Base-by-base conservation (phyloP, 2,888 invertebrate genomes). In the Noctua fimbriata region DNA sequence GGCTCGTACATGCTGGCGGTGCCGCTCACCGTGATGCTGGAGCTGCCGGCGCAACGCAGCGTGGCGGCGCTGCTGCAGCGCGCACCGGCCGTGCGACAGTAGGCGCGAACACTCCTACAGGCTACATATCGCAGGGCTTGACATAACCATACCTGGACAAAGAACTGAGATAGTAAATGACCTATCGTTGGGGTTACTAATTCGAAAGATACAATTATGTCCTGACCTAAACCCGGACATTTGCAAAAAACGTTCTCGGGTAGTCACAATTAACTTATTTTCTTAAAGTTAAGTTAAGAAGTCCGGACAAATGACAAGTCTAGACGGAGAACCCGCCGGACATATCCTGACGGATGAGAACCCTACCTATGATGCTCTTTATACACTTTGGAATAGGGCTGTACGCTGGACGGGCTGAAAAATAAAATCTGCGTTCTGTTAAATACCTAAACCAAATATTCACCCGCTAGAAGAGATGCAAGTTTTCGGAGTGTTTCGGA, bases 1-100 rank as follows among this genome's bases (percentile, higher is more conserved):
- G 73, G 76, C 55, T 89, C 91, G 10, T 91, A 90, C 78, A 0
- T 85, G 16, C 36, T 88, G 41, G 91, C 90, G 0, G 21, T 93
- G 4, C 93, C 93, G 0, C 88, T 93, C 32, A 92, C 92, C 0
- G 52, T 92, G 10, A 81, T 93, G 60, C 89, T 93, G 66, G 93
- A 94, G 83, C 84, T 90, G 82, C 94, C 94, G 7, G 72, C 89
- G 28, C 92, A 91, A 79, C 89, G 89, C 73, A 86, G 88, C 28
- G 76, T 91, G 49, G 70, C 83, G 16, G 72, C 87, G 4, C 55
- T 87, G 14, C 0, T 75, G 36, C 16, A 41, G 44, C 63, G 28
- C 32, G 60, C 52, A 28, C 18, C 6, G 7, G 18, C 49, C 49
- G 21, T 49, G 49, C 18, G 52, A 52, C 6, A 49, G 16, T 16